These are phyloP conservation scores for Echinops telfairi DNA, from an alignment of 2,113 vertebrate genomes.

Conservation along the genomic window DNA sequence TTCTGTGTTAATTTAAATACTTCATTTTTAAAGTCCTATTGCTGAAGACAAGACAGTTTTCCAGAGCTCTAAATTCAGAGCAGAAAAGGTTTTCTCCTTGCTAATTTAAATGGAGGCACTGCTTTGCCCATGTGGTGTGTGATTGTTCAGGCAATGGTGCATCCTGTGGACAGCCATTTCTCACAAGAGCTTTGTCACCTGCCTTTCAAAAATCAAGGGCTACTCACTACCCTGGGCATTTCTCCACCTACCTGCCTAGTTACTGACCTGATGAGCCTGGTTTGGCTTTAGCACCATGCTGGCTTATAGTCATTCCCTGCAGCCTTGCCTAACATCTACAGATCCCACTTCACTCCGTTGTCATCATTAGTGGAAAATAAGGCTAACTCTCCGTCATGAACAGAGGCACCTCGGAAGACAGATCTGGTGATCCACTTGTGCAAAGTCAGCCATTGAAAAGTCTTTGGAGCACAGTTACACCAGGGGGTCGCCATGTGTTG, in stretches of 20 bases:
- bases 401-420: neutral
- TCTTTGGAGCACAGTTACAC: neutral
- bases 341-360: neutral
- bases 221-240: neutral
- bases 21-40: neutral
- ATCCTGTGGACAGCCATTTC: neutral
- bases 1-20: constrained; percentile 41
- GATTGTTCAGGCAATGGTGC: neutral
- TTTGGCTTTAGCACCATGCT: neutral
- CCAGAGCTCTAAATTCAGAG: neutral
- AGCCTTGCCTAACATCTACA: neutral
- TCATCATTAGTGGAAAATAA: neutral
- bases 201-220: neutral
- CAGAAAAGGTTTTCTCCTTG: neutral
- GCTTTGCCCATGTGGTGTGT: neutral
- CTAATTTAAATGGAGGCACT: neutral
- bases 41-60: neutral
- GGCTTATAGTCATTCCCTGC: neutral
- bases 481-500: neutral
- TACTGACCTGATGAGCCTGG: neutral
- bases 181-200: neutral
- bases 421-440: neutral
- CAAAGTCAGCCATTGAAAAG: neutral
- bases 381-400: neutral
- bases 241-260: neutral